Evolutionary conservation across 2,797 vertebrate genomes (phyloP).

Genomic region (Falco novaeseelandiae): DNA sequence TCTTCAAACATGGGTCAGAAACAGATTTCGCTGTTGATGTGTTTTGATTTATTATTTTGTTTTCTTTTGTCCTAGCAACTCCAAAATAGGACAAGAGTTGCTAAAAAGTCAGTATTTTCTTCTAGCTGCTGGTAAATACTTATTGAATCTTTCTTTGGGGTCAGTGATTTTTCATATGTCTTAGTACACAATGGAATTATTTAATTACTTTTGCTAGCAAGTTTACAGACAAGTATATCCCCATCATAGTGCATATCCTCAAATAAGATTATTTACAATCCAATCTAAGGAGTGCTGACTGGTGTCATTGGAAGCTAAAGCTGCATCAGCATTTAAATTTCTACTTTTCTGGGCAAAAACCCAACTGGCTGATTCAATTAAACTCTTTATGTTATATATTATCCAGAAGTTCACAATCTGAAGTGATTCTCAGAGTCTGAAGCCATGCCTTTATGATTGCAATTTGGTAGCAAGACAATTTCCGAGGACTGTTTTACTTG

Average conservation of each 20-base stretch:
- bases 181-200: conserved; percentile 79
- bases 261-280: conserved; percentile 85
- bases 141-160: conserved; percentile 61
- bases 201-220: conserved; percentile 83
- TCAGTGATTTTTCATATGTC: conserved; percentile 66
- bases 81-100: conserved; percentile 19
- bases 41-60: conserved; percentile 12
- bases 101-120: conserved; percentile 58
- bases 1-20: conserved; percentile 35
- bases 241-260: conserved; percentile 70
- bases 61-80: conserved; percentile 36
- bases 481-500: conserved; percentile 77
- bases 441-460: conserved; percentile 81
- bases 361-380: conserved; percentile 84
- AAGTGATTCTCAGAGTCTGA: conserved; percentile 76
- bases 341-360: conserved; percentile 84
- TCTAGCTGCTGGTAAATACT: conserved; percentile 54
- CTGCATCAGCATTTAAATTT: conserved; percentile 85
- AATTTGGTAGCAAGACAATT: conserved; percentile 82
- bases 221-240: conserved; percentile 75
- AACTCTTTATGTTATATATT: conserved; percentile 84
- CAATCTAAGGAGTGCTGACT: conserved; percentile 84
- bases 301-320: conserved; percentile 78
- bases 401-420: conserved; percentile 81
- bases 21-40: conserved; percentile 4